Evolutionary conservation across 2,113 vertebrate species (phyloP).

Genomic region (Prunella fulvescens): DNA sequence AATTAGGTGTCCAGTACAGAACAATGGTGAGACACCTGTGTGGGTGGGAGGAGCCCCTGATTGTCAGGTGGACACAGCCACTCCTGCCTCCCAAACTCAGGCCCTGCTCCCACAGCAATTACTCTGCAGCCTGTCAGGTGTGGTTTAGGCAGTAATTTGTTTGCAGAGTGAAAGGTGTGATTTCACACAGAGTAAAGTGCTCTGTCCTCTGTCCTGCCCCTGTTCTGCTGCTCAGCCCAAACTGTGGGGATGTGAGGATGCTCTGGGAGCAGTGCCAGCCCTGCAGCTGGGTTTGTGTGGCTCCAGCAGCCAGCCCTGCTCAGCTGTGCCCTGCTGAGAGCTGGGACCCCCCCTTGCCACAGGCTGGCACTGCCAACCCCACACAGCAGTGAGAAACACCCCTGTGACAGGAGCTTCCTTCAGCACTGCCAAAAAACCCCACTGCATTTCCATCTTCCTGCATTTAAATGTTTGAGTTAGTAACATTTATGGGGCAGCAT

Average conservation of each 20-base stretch:
- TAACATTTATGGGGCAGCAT: background rate
- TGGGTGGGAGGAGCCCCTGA: background rate
- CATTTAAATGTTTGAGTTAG: background rate
- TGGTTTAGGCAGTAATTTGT: background rate
- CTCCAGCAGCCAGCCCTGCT: background rate
- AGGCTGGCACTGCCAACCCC: background rate
- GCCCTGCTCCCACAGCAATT: background rate
- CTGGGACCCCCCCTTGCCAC: background rate
- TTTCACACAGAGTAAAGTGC: background rate
- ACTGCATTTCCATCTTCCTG: background rate
- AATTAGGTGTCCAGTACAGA: background rate
- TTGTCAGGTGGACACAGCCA: background rate
- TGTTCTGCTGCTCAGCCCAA: background rate
- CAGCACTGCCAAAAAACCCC: background rate
- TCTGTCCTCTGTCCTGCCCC: background rate
- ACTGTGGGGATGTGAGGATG: background rate
- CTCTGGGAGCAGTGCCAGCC: background rate
- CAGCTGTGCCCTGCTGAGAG: background rate
- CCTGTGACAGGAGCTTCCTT: background rate
- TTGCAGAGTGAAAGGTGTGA: background rate
- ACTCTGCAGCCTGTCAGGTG: background rate
- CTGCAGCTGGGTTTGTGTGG: background rate
- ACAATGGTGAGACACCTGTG: background rate
- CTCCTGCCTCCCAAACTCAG: background rate
- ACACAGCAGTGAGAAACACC: background rate